Base-by-base conservation (phyloP, 2,113 vertebrate genomes). In the Zapus hudsonius region DNA sequence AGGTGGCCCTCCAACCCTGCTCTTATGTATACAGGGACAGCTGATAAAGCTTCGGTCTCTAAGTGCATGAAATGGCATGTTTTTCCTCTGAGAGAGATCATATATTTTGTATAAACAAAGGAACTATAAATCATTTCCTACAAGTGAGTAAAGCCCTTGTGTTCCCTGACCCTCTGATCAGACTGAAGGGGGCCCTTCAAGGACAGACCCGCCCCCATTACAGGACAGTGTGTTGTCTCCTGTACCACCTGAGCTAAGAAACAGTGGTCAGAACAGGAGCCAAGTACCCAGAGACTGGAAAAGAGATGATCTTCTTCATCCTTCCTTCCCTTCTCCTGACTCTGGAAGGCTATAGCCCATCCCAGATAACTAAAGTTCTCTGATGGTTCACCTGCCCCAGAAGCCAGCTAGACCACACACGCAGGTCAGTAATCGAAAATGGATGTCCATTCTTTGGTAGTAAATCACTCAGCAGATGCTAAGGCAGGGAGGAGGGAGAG, bases 11-110 rank as follows among this genome's bases (percentile, higher is more conserved):
- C 33, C 57, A 40, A 7, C 33, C 44, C 23, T n/a, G 1, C 23
- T 59, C 55, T 55, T 19, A 2, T 33, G 7, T 81, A 38, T 0
- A 11, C 59, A n/a, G 20, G 52, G 7, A 78, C 69, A 38, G 31
- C 36, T 59, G 72, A 76, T 2, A 33, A 78, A 80, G 67, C 63
- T 38, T 64, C 1, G 23, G 40, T 74, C 73, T 57, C 73, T n/a
- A 9, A n/a, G n/a, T n/a, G n/a, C n/a, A n/a, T n/a, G n/a, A n/a
- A n/a, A n/a, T n/a, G 0, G 69, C 13, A 25, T 42, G 55, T 87
- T 88, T 64, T 63, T 57, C 5, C 84, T 91, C 90, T 69, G 44
- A 89, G 92, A 25, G 44, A 89, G 92, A 25, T 84, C 83, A 40
- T 67, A n/a, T 80, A 44, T 91, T 89, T 67, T 73, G 33, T 40